phyloP scores from a whole-genome alignment of 1,140 invertebrate species.

The Drosophila arawakana region DNA sequence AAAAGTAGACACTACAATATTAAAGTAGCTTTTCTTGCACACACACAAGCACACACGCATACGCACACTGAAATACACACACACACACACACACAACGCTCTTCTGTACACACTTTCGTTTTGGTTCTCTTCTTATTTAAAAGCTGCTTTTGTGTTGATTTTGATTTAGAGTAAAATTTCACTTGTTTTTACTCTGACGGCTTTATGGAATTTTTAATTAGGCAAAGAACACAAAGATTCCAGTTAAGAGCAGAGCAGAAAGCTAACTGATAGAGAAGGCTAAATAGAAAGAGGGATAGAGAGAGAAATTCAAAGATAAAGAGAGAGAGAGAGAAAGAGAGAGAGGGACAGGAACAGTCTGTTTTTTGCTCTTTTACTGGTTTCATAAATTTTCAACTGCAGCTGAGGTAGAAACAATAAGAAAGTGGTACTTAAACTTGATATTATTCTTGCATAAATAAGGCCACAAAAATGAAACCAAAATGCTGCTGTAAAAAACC shows the following conservation, averaged over 20 bases:
- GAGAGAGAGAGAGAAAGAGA: too few relatives aligned
- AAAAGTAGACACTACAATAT: slow-evolving; percentile 58
- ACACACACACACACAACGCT: not conserved
- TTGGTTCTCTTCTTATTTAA: slow-evolving; percentile 10
- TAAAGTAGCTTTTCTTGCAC: slow-evolving; percentile 50
- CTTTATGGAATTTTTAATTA: slow-evolving; percentile 80
- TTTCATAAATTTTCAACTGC: slow-evolving; percentile 18
- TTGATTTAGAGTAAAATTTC: slow-evolving; percentile 42
- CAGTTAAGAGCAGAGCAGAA: slow-evolving; percentile 1
- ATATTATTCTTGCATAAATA: slow-evolving; percentile 7
- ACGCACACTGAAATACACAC: not conserved
- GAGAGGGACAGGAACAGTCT: not conserved
- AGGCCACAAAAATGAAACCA: not conserved
- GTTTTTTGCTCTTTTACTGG: slow-evolving; percentile 11
- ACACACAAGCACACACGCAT: slow-evolving; percentile 1
- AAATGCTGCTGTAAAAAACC: not conserved
- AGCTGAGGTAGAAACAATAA: slow-evolving; percentile 23
- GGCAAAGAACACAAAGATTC: slow-evolving; percentile 38
- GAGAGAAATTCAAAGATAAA: too few relatives aligned
- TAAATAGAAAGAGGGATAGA: not conserved
- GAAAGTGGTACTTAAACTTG: slow-evolving; percentile 21
- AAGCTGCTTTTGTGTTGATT: slow-evolving; percentile 39
- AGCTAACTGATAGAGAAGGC: not conserved
- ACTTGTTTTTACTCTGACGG: slow-evolving; percentile 32
- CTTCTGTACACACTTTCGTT: not conserved